Conservation (phyloP, 2,888 invertebrate genomes). For the Rotaria socialis region DNA sequence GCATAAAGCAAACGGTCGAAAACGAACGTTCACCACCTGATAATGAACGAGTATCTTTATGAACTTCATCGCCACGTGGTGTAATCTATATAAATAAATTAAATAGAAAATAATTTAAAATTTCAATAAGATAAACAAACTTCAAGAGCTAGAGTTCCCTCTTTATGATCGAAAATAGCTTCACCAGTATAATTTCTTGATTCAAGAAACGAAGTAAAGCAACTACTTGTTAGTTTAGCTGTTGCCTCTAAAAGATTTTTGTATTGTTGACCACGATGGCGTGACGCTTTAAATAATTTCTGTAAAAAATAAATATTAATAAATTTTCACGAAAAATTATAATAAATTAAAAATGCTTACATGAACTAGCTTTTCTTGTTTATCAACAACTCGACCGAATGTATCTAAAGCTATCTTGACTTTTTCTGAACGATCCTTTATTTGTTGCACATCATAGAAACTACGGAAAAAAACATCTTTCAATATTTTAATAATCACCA, state of each 20-base stretch:
- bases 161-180: conserved; percentile 42
- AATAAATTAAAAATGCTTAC: background rate
- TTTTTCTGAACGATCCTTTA: background rate
- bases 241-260: background rate
- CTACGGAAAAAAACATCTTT: background rate
- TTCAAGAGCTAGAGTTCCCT: conserved; percentile 41
- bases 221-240: conserved; percentile 10
- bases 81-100: background rate
- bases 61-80: conserved; percentile 38
- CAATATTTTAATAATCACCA: too few relatives aligned
- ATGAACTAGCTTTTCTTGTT: conserved; percentile 13
- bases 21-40: conserved; percentile 94
- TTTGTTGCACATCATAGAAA: background rate
- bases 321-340: background rate
- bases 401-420: background rate
- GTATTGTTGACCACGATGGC: conserved; percentile 6
- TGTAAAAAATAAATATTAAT: background rate
- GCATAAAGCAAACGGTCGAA: conserved; percentile 85
- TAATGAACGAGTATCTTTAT: conserved; percentile 63
- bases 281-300: conserved; percentile 17
- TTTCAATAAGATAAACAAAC: background rate
- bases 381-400: background rate
- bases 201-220: conserved; percentile 37
- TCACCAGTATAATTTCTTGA: conserved; percentile 40
- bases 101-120: too few relatives aligned